These are phyloP conservation scores for Neotoma lepida DNA, from an alignment of 2,113 vertebrate species.

Conservation along the genomic window DNA sequence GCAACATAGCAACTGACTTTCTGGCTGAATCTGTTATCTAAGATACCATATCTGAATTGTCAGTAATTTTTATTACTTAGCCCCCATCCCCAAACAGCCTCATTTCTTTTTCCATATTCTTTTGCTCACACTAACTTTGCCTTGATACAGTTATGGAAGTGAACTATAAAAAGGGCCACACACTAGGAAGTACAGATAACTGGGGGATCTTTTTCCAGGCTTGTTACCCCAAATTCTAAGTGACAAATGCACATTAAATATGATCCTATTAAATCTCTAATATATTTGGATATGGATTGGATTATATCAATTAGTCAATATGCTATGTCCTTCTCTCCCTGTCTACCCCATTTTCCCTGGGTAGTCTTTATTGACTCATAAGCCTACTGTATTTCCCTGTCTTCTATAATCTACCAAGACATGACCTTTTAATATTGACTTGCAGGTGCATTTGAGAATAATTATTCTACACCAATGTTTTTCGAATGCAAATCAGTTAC, in stretches of 20 bases:
- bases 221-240: slow-evolving; percentile 21
- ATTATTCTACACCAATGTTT: slow-evolving; percentile 36
- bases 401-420: slow-evolving; percentile 21
- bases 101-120: background rate
- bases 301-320: background rate
- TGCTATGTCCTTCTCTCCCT: background rate
- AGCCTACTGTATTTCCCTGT: background rate
- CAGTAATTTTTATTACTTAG: background rate
- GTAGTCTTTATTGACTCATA: background rate
- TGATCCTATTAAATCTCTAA: background rate
- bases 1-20: background rate
- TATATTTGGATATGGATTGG: background rate
- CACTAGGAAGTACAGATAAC: background rate
- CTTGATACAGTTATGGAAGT: background rate
- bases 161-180: background rate
- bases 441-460: background rate
- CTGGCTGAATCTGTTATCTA: background rate
- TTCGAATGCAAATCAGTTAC: background rate
- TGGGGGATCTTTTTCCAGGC: background rate
- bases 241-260: slow-evolving; percentile 28
- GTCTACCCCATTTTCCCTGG: background rate
- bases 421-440: slow-evolving; percentile 27
- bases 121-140: background rate
- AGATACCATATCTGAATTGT: slow-evolving; percentile 23
- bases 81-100: background rate